phyloP scores from a whole-genome alignment of 2,797 vertebrate species.

The Micromesistius poutassou region DNA sequence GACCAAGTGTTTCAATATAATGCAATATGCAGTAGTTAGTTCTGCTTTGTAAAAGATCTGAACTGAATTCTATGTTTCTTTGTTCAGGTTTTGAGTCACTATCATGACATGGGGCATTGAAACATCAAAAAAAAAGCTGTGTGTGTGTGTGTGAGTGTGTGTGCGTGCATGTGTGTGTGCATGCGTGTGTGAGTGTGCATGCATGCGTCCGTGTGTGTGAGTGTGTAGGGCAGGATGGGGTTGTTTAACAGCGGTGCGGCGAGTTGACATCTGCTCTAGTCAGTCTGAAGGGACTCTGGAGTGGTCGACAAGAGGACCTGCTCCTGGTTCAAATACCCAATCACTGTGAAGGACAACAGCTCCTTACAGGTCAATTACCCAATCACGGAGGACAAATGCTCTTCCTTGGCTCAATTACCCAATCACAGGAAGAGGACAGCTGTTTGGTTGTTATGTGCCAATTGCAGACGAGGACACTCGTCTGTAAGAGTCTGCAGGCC shows the following conservation, averaged over 20 bases:
- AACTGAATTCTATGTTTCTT: not conserved
- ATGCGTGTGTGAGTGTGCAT: not conserved
- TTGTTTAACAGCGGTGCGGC: conserved; percentile 18
- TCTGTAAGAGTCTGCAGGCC: not conserved
- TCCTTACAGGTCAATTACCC: conserved; percentile 49
- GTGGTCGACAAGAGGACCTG: conserved; percentile 26
- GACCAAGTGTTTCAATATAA: not conserved
- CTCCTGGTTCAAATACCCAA: conserved; percentile 46
- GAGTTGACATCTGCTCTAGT: conserved; percentile 36
- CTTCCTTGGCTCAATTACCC: conserved; percentile 17
- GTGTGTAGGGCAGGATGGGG: conserved; percentile 1
- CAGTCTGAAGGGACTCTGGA: conserved; percentile 41
- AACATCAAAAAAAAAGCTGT: not conserved
- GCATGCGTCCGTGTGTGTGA: not conserved
- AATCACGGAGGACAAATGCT: conserved; percentile 29
- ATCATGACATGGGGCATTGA: not conserved
- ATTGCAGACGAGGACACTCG: not conserved
- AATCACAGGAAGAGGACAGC: conserved; percentile 10
- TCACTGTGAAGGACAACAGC: conserved; percentile 55
- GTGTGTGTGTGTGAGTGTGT: not conserved
- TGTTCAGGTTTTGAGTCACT: not conserved
- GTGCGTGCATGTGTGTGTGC: not conserved
- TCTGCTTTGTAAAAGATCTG: not conserved
- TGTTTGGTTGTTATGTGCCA: not conserved
- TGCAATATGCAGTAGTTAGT: not conserved